Evolutionary conservation across 1,140 invertebrate species (phyloP), one percentile per base, ranked within the genome.

Genomic region (Atta texana): DNA sequence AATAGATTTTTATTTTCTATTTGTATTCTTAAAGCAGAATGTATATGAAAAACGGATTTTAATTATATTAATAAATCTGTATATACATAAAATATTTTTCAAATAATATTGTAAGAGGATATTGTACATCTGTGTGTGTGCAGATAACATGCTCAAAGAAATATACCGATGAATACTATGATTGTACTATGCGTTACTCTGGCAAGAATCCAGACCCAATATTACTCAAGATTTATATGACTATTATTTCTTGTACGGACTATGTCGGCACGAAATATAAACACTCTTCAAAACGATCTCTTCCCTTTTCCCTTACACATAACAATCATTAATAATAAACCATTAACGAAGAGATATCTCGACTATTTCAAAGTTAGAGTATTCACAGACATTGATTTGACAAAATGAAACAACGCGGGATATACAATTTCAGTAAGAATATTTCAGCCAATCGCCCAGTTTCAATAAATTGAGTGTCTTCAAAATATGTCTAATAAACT

Each of bases 141-240:
- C 39, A 86, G 31, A 31, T 49, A 16, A 57, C 55, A 68, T 80
- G 74, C 85, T 90, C 75, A 71, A 76, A 80, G 49, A 64, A 87
- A 85, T 72, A 75, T 86, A 66, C 53, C 49, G 24, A 80, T 55
- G 74, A 74, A 21, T 87, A 66, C 61, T 87, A 44, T 44, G 77
- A 69, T 61, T 77, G 63, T 85, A 81, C 84, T 31, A 31, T 76
- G 69, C 69, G 81, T 86, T 82, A 88, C 90, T 89, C 90, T 93
- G 91, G 92, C 93, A 85, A 72, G 64, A 49, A 89, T 92, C 92
- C 92, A 93, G 89, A 87, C 39, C 7, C 85, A 91, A 92, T 88
- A 88, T 88, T 89, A 81, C 87, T 75, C 82, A 57, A 88, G 90
- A 93, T 93, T 93, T 93, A 93, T 92, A 86, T 87, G 74, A 87